phyloP scores from a whole-genome alignment of 2,113 vertebrate genomes.

The Circaetus gallicus region DNA sequence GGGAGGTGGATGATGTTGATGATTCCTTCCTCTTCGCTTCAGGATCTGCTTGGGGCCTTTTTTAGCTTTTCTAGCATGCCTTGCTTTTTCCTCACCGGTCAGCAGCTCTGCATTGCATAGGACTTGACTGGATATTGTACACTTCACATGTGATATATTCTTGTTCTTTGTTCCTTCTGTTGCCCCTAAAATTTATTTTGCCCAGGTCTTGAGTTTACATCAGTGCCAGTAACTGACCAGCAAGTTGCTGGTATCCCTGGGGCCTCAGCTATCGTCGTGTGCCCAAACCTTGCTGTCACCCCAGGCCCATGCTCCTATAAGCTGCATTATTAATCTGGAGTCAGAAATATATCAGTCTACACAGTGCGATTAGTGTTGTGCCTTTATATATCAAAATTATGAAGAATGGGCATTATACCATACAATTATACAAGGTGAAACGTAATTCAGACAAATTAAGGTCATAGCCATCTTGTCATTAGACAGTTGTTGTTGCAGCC shows the following conservation, averaged over 20 bases:
- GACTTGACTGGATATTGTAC: neutral
- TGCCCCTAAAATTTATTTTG: neutral
- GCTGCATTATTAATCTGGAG: neutral
- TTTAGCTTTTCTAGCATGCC: neutral
- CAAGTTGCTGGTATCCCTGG: neutral
- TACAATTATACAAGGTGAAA: neutral
- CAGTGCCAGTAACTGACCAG: neutral
- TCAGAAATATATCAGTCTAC: neutral
- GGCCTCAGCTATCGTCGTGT: neutral
- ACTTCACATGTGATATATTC: neutral
- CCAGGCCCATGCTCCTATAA: neutral
- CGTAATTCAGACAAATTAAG: neutral
- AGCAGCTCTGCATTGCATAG: neutral
- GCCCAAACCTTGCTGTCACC: neutral
- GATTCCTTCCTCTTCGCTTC: neutral
- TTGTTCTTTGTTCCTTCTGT: neutral
- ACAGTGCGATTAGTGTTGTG: neutral
- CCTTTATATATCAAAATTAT: neutral
- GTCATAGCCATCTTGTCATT: rapidly evolving
- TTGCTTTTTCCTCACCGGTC: neutral
- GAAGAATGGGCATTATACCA: neutral
- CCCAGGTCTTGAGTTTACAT: neutral
- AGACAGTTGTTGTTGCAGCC: neutral
- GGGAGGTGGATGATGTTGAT: neutral
- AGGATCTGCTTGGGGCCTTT: neutral